Evolutionary conservation across 1,140 invertebrate species (phyloP), one percentile per base, ranked within the genome.

Genomic region (Caligus rogercresseyi): DNA sequence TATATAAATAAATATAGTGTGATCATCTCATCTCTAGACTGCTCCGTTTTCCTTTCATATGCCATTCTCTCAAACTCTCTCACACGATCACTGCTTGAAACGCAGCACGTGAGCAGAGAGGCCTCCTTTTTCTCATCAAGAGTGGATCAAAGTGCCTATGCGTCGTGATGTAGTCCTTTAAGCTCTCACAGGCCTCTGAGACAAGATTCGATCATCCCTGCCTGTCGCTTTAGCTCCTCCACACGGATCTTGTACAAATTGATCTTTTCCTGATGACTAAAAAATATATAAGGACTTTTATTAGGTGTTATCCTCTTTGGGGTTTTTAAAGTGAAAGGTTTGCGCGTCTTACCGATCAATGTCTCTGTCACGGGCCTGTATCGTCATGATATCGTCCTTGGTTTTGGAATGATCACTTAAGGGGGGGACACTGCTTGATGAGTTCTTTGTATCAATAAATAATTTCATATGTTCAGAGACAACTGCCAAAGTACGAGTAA

Each of bases 1-100:
- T n/a, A n/a, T n/a, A n/a, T n/a, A n/a, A n/a, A n/a, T n/a, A n/a
- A n/a, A n/a, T n/a, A n/a, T n/a, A n/a, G n/a, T n/a, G n/a, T n/a
- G n/a, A n/a, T n/a, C n/a, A n/a, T n/a, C n/a, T n/a, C n/a, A n/a
- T n/a, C n/a, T n/a, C 52, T 3, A 16, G 62, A 18, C 19, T 24
- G 16, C 15, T 65, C 14, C 13, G 62, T 65, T 61, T 61, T 16
- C 14, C 60, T 58, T 20, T 58, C 51, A 21, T 61, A 61, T 11
- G 63, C 15, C 15, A 16, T 64, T 25, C 43, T 25, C 15, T 25
- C 16, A n/a, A 61, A 25, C 4, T 0, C 14, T 43, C n/a, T 43
- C 7, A 43, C 31, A 11, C 31, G 7, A 7, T 43, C 31, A 43
- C 31, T 43, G 31, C n/a, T 43, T 11, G 31, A 43, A 43, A 43